These are phyloP conservation scores for Asarcornis scutulata DNA, from an alignment of 2,113 vertebrate species.

Conservation along the genomic window DNA sequence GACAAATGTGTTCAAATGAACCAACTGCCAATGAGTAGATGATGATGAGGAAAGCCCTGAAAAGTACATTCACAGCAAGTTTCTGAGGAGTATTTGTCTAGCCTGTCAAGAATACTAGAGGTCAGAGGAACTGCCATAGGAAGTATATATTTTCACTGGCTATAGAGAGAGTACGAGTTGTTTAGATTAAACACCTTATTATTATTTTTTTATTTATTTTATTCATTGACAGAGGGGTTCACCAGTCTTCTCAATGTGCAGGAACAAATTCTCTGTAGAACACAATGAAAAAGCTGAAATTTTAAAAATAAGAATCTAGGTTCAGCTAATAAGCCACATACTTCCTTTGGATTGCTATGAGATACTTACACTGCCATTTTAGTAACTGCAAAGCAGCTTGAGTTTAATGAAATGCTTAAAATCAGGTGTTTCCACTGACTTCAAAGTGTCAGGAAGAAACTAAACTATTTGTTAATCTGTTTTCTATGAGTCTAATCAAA, in stretches of 20 bases:
- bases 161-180: neutral
- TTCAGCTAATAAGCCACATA: neutral
- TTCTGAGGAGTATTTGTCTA: neutral
- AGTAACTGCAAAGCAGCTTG: neutral
- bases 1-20: fast-evolving
- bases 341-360: neutral
- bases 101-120: neutral
- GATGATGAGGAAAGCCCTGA: neutral
- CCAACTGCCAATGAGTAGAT: neutral
- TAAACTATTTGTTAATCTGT: neutral
- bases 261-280: neutral
- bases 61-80: neutral
- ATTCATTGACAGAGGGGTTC: neutral
- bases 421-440: neutral
- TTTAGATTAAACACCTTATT: neutral
- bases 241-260: neutral
- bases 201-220: neutral
- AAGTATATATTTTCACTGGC: neutral
- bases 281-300: neutral
- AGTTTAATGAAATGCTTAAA: neutral
- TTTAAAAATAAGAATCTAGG: neutral
- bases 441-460: neutral
- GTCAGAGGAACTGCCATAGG: neutral
- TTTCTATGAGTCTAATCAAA: neutral
- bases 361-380: neutral